Conservation (phyloP, 2,797 vertebrate species). For the Argentina silus region DNA sequence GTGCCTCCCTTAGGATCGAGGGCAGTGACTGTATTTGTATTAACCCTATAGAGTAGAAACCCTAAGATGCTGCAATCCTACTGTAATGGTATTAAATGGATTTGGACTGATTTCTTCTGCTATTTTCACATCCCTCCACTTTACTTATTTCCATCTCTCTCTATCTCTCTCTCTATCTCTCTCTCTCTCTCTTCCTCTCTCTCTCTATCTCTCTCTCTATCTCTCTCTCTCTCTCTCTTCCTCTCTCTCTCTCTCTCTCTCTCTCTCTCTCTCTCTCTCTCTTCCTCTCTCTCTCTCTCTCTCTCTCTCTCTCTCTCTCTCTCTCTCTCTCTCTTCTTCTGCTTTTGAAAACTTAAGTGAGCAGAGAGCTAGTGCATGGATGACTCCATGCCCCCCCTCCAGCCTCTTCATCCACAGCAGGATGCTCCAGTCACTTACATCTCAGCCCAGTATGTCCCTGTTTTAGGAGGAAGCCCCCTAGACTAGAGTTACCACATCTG, state of each 20-base stretch:
- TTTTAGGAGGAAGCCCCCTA: not conserved
- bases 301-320: constrained; percentile 4
- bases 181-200: not conserved
- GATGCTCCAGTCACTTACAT: not conserved
- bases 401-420: not conserved
- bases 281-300: not conserved
- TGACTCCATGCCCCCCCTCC: not conserved
- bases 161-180: not conserved
- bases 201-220: not conserved
- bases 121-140: not conserved
- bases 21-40: constrained; percentile 8
- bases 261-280: not conserved
- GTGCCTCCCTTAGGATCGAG: not conserved
- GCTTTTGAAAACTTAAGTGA: too few relatives aligned
- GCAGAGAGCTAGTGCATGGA: not conserved
- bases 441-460: not conserved
- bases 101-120: not conserved
- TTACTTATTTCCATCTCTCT: not conserved
- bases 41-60: too few relatives aligned
- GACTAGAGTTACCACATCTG: not conserved
- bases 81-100: not conserved
- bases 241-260: not conserved
- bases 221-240: too few relatives aligned
- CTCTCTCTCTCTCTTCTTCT: not conserved
- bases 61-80: not conserved